Base-by-base conservation (phyloP, 2,113 vertebrate species). In the Pongo pygmaeus region DNA sequence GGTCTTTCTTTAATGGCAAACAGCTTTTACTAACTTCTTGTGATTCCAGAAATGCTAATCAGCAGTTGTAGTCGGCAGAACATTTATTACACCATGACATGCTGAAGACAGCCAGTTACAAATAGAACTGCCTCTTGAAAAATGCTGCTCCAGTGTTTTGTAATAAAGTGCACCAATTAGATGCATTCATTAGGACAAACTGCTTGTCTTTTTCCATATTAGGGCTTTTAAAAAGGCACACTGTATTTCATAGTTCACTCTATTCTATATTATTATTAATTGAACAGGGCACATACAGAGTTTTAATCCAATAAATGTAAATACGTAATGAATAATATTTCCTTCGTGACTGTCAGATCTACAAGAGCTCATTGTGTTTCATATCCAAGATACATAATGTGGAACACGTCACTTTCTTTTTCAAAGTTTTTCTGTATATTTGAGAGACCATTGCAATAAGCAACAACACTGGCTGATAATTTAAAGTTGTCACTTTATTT, bases 141-240 rank as follows among this genome's bases (percentile, higher is more conserved):
- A 99, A 99, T 99, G 99, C 98, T 99, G 98, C 97, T 98, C 97
- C 97, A 98, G 98, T 98, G 98, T 98, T 99, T 99, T 99, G 98
- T 98, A 99, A 99, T 99, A 99, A 99, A 99, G 98, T 99, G 98
- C 96, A 98, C 98, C 99, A 99, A 99, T 99, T 99, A 99, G 98
- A 99, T 97, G 97, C 98, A 98, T 98, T 99, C 98, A 98, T 99
- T 99, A 99, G 98, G 98, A 98, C 98, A 99, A 99, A 99, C 98
- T 98, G 98, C 98, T 98, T 99, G 98, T 99, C 99, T 99, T 98
- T 98, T 98, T 97, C 97, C 98, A 98, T 98, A 98, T 98, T 98
- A 98, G 97, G 98, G 97, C 98, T 98, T 99, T 98, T 97, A 97
- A 98, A 98, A 93, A 98, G 98, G 97, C 97, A 98, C 98, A 97